Base-by-base conservation (phyloP, 2,113 vertebrate species). In the Oncorhynchus kisutch region DNA sequence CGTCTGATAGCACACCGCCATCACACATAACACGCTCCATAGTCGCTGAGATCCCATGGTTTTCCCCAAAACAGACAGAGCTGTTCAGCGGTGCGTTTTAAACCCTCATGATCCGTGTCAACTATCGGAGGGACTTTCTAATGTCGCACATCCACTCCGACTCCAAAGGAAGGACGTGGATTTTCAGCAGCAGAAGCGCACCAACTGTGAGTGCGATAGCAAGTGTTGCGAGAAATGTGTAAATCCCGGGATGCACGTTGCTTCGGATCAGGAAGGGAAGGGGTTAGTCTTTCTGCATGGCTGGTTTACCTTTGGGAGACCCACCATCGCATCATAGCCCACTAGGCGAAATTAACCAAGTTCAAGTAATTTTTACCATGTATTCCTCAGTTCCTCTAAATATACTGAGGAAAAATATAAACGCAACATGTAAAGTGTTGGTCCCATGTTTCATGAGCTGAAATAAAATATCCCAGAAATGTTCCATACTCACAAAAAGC, bases 11-110 rank as follows among this genome's bases (percentile, higher is more conserved):
- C 88, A 91, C 69, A 87, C 86, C 79, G 90, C 89, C 86, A 92
- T 85, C 76, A 93, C 77, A 88, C 89, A 88, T 71, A 92, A 80
- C 76, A 87, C 66, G 18, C 86, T 86, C 89, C 88, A 85, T 60
- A 92, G 85, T 77, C 89, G 89, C 88, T 82, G 70, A 72, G 88
- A 90, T 85, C 75, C 86, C 92, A 93, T 94, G 84, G 84, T 73
- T 90, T 27, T 66, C 75, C 72, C 75, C 72, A 75, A 83, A 67
- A 82, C 82, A 83, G 74, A 74, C 67, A 31, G 68, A 81, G 73
- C 73, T 59, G 39, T 49, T 70, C 14, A 79, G 24, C 20, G 9
- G 31, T 60, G 57, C 31, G 54, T 76, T 86, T 71, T 66, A 90
- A 24, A 76, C 84, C 81, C 76, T 85, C 84, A 78, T 84, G 87